Conservation (phyloP, 64 coral and sea anemone genomes). For the Anthopleura sola region DNA sequence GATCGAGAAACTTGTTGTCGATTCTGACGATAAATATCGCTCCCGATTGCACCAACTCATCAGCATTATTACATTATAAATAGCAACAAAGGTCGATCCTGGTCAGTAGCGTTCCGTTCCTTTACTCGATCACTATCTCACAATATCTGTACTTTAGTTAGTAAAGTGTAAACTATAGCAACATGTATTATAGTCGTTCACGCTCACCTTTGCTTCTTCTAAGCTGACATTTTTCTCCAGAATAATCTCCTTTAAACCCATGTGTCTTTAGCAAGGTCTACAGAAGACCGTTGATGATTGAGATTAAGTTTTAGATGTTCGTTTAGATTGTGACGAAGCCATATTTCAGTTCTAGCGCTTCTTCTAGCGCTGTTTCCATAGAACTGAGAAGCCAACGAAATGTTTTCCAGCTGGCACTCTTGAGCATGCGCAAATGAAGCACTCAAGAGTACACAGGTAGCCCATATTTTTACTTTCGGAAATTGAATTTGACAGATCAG, state of each 20-base stretch:
- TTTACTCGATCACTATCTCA: constrained; percentile 7
- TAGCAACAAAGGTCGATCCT: not conserved
- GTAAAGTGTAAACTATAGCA: not conserved
- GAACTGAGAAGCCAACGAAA: not conserved
- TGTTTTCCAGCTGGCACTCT: constrained; percentile 21
- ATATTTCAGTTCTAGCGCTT: not conserved
- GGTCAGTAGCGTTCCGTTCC: constrained; percentile 5
- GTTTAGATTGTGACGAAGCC: not conserved
- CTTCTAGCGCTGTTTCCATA: constrained; percentile 18
- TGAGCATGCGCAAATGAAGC: not conserved
- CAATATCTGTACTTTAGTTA: constrained; percentile 1
- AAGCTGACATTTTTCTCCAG: constrained; percentile 1
- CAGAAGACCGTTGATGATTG: not conserved
- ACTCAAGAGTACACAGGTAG: not conserved
- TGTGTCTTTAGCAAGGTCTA: not conserved
- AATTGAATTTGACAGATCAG: no score
- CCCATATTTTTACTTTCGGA: not conserved
- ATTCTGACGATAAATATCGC: not conserved
- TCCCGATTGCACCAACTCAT: not conserved
- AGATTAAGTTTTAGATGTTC: not conserved
- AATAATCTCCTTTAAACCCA: constrained; percentile 18
- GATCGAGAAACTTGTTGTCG: not conserved
- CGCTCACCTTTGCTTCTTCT: constrained; percentile 23
- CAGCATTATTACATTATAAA: not conserved
- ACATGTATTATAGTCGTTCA: not conserved